Evolutionary conservation across 2,797 vertebrate species (phyloP).

Genomic region (Enteromius radiatus): DNA sequence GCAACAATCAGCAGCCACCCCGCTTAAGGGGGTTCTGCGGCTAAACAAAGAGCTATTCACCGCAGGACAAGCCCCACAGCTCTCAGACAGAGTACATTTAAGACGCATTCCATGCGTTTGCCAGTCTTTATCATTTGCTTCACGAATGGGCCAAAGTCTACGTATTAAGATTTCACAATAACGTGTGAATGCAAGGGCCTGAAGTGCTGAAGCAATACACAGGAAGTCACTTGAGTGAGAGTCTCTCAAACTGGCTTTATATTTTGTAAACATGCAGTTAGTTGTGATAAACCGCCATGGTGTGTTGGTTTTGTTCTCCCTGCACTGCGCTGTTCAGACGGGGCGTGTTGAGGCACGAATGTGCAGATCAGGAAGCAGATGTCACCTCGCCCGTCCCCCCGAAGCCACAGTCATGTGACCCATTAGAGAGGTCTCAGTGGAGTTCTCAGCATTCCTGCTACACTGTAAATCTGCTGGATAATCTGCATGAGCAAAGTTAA

Average conservation of each 20-base stretch:
- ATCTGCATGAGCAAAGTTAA: constrained; percentile 45
- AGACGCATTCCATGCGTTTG: constrained; percentile 40
- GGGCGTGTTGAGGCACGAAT: constrained; percentile 37
- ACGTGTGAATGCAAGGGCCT: neutral
- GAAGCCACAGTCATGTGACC: constrained; percentile 42
- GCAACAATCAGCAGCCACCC: constrained; percentile 48
- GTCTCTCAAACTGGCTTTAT: neutral
- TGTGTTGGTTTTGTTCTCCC: neutral
- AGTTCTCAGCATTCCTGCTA: constrained; percentile 51
- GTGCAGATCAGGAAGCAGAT: constrained; percentile 32
- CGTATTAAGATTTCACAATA: neutral
- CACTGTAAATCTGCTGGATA: constrained; percentile 48
- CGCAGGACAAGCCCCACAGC: neutral
- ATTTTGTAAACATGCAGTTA: constrained; percentile 26
- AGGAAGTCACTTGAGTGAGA: constrained; percentile 8
- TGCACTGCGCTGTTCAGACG: neutral
- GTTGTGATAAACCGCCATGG: neutral
- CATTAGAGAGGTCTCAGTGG: constrained; percentile 25
- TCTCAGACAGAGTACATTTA: constrained; percentile 38
- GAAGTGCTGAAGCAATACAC: neutral
- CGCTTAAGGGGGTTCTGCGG: constrained; percentile 28
- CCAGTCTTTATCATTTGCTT: constrained; percentile 22
- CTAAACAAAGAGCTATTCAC: constrained; percentile 61
- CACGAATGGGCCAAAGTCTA: neutral
- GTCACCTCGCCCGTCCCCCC: constrained; percentile 6